These are phyloP conservation scores for human (Homo sapiens) DNA, from an alignment of 2,113 vertebrate species.

Conservation along the genomic window DNA sequence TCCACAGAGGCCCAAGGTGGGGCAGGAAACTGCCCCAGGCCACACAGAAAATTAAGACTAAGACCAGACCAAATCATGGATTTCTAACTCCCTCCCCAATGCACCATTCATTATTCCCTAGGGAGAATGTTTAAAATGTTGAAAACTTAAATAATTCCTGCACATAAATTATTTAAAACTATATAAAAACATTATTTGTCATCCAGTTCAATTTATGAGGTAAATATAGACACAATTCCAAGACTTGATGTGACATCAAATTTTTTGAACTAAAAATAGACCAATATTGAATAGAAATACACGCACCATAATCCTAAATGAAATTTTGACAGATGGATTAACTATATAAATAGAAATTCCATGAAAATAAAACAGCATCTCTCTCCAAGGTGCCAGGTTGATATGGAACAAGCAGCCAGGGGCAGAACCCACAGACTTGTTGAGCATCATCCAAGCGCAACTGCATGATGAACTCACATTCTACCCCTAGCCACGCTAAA, in stretches of 20 bases:
- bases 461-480: background rate
- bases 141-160: background rate
- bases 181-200: background rate
- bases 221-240: constrained; percentile 28
- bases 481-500: no score
- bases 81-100: background rate
- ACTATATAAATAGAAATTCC: background rate
- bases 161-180: constrained; percentile 13
- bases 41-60: background rate
- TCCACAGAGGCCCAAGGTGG: background rate
- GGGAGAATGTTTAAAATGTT: background rate
- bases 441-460: background rate
- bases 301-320: background rate
- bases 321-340: constrained; percentile 23
- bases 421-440: background rate
- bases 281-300: background rate
- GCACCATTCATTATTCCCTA: background rate
- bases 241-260: constrained; percentile 8
- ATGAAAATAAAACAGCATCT: background rate
- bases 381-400: background rate
- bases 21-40: background rate
- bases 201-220: background rate
- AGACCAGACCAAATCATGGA: background rate
- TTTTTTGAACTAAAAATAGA: constrained; percentile 28
- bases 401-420: background rate